Conservation (phyloP, 2,888 invertebrate species). For the Lycophotia porphyrea region DNA sequence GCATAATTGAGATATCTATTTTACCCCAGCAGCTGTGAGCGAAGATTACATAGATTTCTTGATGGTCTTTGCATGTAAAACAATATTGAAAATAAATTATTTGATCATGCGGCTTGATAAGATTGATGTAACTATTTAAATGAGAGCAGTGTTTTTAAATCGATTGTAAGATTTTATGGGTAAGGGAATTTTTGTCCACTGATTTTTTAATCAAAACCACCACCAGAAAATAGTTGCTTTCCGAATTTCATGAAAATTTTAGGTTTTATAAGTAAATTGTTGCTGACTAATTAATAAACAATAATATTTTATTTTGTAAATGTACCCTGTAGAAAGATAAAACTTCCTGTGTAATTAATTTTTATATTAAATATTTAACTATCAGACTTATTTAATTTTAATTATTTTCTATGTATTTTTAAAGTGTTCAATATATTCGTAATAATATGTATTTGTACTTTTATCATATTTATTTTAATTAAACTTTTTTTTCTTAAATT, state of each 20-base stretch:
- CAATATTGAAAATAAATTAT: background rate
- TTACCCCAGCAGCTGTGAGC: constrained; percentile 6
- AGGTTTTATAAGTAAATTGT: background rate
- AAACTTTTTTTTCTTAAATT: constrained; percentile 5
- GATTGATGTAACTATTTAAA: background rate
- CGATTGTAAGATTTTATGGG: background rate
- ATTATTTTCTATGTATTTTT: background rate
- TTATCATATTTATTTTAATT: background rate
- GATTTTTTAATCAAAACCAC: background rate
- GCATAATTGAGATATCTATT: constrained; percentile 54
- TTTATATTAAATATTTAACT: background rate
- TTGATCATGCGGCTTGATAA: background rate
- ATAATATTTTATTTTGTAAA: background rate
- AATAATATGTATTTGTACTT: background rate
- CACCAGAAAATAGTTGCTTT: background rate
- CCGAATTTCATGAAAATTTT: background rate
- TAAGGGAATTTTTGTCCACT: background rate
- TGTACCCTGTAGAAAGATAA: background rate
- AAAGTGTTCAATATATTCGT: background rate
- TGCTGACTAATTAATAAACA: background rate
- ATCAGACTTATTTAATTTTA: background rate
- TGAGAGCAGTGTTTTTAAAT: background rate
- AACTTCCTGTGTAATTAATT: no score
- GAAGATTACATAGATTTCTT: background rate
- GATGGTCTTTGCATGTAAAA: background rate